phyloP scores from a whole-genome alignment of 2,888 invertebrate species.

The Chloroclystis v-ata region DNA sequence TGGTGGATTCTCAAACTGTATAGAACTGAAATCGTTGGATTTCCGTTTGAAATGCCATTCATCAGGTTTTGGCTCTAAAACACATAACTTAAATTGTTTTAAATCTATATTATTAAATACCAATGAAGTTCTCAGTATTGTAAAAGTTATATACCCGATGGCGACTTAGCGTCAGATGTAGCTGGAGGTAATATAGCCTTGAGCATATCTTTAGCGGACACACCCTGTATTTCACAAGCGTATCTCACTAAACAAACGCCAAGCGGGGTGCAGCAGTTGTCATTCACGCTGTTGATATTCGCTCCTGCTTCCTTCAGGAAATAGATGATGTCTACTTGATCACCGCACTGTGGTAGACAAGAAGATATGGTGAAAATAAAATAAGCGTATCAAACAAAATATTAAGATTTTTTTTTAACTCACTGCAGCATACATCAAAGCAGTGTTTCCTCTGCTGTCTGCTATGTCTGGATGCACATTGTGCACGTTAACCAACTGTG shows the following conservation, averaged over 20 bases:
- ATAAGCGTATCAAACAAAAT: no score
- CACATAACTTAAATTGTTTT: no score
- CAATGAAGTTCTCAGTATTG: no score
- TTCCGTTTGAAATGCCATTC: no score
- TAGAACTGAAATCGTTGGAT: no score
- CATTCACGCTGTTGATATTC: conserved; percentile 68
- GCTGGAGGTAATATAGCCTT: conserved; percentile 48
- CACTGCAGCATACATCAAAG: conserved; percentile 74
- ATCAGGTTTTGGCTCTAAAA: no score
- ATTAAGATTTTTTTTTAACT: no score
- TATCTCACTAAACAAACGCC: conserved; percentile 60
- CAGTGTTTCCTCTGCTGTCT: conserved; percentile 74
- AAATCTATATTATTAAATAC: no score
- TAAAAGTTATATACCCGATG: background rate
- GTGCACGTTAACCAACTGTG: conserved; percentile 51
- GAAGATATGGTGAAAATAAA: no score
- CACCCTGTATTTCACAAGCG: conserved; percentile 42
- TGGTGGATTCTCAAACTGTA: no score
- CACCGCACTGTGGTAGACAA: no score
- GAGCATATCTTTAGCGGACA: conserved; percentile 38
- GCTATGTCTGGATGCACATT: conserved; percentile 70
- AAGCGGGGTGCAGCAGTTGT: conserved; percentile 75
- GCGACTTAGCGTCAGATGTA: conserved; percentile 30
- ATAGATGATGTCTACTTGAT: conserved; percentile 52
- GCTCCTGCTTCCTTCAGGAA: conserved; percentile 74